phyloP scores from a whole-genome alignment of 2,113 vertebrate genomes.

The Thomomys bottae region DNA sequence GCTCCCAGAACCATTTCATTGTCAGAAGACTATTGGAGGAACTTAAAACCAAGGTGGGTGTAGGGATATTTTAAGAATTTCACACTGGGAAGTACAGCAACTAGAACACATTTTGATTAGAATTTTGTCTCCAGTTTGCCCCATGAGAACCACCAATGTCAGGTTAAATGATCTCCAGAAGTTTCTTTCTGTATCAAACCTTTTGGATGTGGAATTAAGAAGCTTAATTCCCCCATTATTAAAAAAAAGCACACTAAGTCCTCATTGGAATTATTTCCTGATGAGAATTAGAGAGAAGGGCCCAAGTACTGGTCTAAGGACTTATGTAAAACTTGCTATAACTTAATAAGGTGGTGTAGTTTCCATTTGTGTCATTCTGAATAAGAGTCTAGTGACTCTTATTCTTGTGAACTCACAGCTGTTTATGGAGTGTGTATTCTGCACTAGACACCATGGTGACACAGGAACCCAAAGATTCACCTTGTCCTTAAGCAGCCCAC shows the following conservation, averaged over 20 bases:
- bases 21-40: conserved; percentile 28
- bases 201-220: neutral
- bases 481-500: neutral
- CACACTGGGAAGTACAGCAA: neutral
- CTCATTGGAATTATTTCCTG: conserved; percentile 1
- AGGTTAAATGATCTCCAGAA: neutral
- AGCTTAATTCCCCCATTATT: neutral
- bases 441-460: neutral
- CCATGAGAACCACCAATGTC: neutral
- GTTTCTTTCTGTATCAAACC: neutral
- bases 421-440: too few relatives aligned
- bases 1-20: conserved; percentile 24
- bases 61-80: neutral
- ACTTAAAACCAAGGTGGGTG: neutral
- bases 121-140: neutral
- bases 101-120: neutral
- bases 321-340: neutral
- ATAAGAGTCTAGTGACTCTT: neutral
- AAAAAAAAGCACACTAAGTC: neutral
- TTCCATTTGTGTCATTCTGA: conserved; percentile 34
- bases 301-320: neutral
- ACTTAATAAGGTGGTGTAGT: neutral
- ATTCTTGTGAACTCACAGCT: neutral
- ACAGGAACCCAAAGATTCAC: neutral
- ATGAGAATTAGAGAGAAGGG: neutral